A percentile compares a stretch with the other conserved stretches of the same genome.
Evolutionary conservation across 2,888 invertebrate species (phyloP).

Genomic region (Drosophila cognata): DNA sequence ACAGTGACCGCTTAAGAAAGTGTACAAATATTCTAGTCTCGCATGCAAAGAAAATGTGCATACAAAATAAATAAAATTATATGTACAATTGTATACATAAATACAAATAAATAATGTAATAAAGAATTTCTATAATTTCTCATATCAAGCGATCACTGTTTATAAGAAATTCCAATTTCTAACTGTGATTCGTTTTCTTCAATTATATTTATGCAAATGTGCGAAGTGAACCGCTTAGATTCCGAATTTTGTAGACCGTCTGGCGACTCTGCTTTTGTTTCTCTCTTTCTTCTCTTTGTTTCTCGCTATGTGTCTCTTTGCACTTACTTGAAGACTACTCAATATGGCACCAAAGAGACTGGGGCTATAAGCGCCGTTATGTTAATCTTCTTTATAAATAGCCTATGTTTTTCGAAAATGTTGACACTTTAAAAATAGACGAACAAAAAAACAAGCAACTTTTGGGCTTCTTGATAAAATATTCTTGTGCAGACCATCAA

Average conservation of each 20-base stretch:
- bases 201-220: slow-evolving; percentile 36
- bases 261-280: slow-evolving; percentile 54
- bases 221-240: slow-evolving; percentile 24
- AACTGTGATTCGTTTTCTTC: slow-evolving; percentile 27
- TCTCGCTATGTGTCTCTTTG: slow-evolving; percentile 13
- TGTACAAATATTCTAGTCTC: background rate
- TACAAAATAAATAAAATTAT: background rate
- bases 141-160: background rate
- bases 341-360: slow-evolving; percentile 6
- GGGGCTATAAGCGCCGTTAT: slow-evolving; percentile 12
- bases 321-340: slow-evolving; percentile 2
- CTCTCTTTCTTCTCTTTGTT: slow-evolving; percentile 11
- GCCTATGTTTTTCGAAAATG: slow-evolving; percentile 25
- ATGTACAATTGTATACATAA: background rate
- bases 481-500: slow-evolving; percentile 16
- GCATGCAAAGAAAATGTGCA: background rate
- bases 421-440: slow-evolving; percentile 8
- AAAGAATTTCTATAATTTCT: background rate
- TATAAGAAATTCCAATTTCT: slow-evolving; percentile 26
- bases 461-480: background rate
- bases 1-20: background rate
- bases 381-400: slow-evolving; percentile 53
- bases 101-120: background rate
- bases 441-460: background rate
- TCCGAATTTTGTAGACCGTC: slow-evolving; percentile 53